A percentile compares a stretch with the other conserved stretches of the same genome.
phyloP scores from a whole-genome alignment of 1,140 invertebrate genomes.

The Bombus superbus region DNA sequence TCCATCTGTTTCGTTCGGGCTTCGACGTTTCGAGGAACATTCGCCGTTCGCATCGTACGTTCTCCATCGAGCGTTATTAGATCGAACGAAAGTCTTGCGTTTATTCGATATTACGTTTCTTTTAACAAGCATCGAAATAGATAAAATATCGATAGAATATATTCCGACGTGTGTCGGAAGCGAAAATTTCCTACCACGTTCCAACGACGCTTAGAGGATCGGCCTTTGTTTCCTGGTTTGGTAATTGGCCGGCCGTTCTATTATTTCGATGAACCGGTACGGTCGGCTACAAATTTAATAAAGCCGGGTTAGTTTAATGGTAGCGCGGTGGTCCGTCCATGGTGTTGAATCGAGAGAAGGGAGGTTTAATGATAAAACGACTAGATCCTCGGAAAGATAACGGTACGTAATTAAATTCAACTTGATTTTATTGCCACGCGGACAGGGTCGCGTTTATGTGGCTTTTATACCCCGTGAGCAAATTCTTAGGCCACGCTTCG shows the following conservation, averaged over 20 bases:
- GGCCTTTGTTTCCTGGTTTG: background rate
- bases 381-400: slow-evolving; percentile 76
- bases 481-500: slow-evolving; percentile 73
- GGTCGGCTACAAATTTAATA: slow-evolving; percentile 66
- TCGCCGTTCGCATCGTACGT: too few relatives aligned
- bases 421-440: slow-evolving; percentile 77
- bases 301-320: slow-evolving; percentile 61
- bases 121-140: too few relatives aligned
- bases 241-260: slow-evolving; percentile 13
- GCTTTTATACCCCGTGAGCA: slow-evolving; percentile 76
- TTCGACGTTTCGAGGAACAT: too few relatives aligned
- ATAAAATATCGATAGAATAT: too few relatives aligned
- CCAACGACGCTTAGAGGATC: background rate
- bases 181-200: background rate
- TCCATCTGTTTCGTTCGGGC: too few relatives aligned
- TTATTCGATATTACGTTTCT: too few relatives aligned
- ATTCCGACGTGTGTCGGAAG: background rate
- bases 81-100: too few relatives aligned
- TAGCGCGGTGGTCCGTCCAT: background rate
- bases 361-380: slow-evolving; percentile 73
- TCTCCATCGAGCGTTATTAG: too few relatives aligned
- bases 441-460: slow-evolving; percentile 71
- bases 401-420: slow-evolving; percentile 78
- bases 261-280: slow-evolving; percentile 38
- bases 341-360: background rate